phyloP scores from a whole-genome alignment of 2,888 invertebrate genomes.

The Pollenia labialis region DNA sequence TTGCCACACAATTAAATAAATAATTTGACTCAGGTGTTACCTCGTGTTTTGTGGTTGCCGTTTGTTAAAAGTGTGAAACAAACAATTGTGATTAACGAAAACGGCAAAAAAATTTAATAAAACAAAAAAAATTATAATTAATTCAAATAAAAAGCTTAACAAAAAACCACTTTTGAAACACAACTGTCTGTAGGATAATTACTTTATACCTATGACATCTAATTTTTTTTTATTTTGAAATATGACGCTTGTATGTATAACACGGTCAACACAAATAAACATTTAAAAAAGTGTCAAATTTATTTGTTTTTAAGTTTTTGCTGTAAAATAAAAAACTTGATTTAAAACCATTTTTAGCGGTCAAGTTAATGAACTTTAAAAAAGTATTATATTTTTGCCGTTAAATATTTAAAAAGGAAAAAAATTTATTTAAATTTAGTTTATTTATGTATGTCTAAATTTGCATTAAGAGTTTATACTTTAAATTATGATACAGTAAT shows the following conservation, averaged over 20 bases:
- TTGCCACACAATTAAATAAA: constrained; percentile 25
- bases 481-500: background rate
- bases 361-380: constrained; percentile 57
- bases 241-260: constrained; percentile 20
- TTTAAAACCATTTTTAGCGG: constrained; percentile 24
- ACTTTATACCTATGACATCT: constrained; percentile 11
- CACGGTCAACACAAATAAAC: background rate
- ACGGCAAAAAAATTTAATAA: background rate
- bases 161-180: background rate
- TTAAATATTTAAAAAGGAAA: constrained; percentile 1
- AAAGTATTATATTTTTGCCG: background rate
- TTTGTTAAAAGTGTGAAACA: constrained; percentile 28
- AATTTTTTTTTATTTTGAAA: constrained; percentile 43
- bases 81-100: constrained; percentile 14
- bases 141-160: background rate
- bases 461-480: background rate
- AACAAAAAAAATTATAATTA: background rate
- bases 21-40: constrained; percentile 26
- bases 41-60: constrained; percentile 35
- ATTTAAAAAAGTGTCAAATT: constrained; percentile 5
- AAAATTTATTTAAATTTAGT: constrained; percentile 20
- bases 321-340: constrained; percentile 4
- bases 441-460: background rate
- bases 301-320: background rate
- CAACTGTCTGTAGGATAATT: background rate